Evolutionary conservation across 1,140 invertebrate genomes (phyloP).

Genomic region (Penaeus indicus): DNA sequence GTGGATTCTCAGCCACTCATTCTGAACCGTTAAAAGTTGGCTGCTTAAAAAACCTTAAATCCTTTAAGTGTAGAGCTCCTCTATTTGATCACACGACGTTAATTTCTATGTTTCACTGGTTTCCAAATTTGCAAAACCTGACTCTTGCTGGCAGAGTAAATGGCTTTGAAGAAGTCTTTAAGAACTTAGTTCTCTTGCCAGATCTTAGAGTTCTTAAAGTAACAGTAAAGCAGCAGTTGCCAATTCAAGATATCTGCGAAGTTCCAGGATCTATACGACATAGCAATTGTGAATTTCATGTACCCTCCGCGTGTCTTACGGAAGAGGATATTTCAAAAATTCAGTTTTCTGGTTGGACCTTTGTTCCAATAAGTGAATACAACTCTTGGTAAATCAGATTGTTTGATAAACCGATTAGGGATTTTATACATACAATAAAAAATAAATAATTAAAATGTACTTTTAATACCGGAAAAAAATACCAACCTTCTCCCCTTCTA

Average conservation of each 20-base stretch:
- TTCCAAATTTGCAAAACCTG: not conserved
- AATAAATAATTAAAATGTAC: too few relatives aligned
- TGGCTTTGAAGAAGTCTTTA: not conserved
- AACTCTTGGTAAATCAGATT: too few relatives aligned
- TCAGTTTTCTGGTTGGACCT: not conserved
- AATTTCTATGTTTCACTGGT: not conserved
- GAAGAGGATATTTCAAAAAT: not conserved
- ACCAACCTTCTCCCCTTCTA: too few relatives aligned
- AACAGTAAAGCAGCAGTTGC: not conserved
- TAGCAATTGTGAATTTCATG: not conserved
- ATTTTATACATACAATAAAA: too few relatives aligned
- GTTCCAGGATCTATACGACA: not conserved
- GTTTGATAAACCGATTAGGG: too few relatives aligned
- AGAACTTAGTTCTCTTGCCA: not conserved
- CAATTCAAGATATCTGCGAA: not conserved
- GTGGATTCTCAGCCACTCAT: too few relatives aligned
- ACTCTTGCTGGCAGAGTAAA: not conserved
- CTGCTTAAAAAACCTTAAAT: too few relatives aligned
- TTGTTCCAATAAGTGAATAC: not conserved
- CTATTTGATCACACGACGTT: too few relatives aligned
- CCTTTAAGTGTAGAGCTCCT: too few relatives aligned
- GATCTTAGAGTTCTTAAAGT: not conserved
- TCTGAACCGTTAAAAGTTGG: too few relatives aligned
- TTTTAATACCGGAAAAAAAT: too few relatives aligned
- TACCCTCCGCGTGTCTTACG: not conserved